A percentile compares a stretch with the other conserved stretches of the same genome.
Conservation (phyloP, 2,888 invertebrate genomes). For the Epinotia nisella region DNA sequence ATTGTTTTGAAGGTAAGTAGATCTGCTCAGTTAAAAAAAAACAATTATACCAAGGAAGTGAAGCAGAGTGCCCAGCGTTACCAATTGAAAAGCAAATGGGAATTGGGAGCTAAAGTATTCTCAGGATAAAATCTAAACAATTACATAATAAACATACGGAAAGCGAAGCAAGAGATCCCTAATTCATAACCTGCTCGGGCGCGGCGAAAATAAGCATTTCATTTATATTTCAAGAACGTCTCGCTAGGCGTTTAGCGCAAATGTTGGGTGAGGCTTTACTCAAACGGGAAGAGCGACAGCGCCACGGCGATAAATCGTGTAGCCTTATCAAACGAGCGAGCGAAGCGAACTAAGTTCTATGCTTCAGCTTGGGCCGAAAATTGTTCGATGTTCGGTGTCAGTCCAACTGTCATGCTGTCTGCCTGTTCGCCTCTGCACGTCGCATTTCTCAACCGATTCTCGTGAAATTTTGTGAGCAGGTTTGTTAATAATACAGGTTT, state of each 20-base stretch:
- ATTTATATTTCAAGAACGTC: conserved; percentile 33
- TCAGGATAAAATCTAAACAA: conserved; percentile 1
- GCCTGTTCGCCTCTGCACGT: no score
- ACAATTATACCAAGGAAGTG: no score
- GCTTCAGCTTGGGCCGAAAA: no score
- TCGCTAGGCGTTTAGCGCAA: conserved; percentile 8
- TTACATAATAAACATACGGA: neutral
- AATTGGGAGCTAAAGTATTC: neutral
- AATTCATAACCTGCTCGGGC: conserved; percentile 19
- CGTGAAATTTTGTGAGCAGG: no score
- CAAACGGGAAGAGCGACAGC: neutral
- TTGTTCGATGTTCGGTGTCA: no score
- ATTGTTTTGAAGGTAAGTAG: no score
- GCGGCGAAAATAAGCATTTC: neutral
- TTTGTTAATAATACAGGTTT: no score
- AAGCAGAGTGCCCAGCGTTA: neutral
- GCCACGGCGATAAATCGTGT: neutral
- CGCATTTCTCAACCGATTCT: no score
- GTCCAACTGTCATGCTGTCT: no score
- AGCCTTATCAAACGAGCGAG: no score
- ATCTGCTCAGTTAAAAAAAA: no score
- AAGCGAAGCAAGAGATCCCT: conserved; percentile 2
- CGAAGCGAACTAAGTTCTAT: no score
- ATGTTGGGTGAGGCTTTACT: neutral
- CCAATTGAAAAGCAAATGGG: neutral